Base-by-base conservation (phyloP, 1,140 invertebrate genomes). In the Bombus confusus region DNA sequence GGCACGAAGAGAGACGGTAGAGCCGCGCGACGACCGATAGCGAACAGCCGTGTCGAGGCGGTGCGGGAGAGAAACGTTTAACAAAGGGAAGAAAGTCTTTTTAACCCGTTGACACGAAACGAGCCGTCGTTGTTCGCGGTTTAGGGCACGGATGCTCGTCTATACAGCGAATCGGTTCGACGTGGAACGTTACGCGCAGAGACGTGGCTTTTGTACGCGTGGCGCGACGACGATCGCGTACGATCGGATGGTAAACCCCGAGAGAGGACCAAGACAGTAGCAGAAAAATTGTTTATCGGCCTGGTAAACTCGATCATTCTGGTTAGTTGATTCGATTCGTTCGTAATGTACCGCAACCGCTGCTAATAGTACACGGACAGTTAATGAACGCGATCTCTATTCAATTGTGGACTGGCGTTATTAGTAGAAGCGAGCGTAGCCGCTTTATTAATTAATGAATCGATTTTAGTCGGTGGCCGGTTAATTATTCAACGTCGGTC, bases 381-480 rank as follows among this genome's bases (percentile, higher is more conserved):
- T 86, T 89, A 89, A 89, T 88, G 88, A 89, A 89, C 87, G 87
- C 80, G 88, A 86, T 89, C 80, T 87, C 87, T 89, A 89, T 89
- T 89, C 88, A 88, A 89, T 89, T 88, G 88, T 89, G 88, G 88
- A 86, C 80, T 69, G 77, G 75, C 68, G 88, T 89, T 89, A 88
- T 89, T 89, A 89, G 87, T 88, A 88, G 68, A 82, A 80, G 88
- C 77, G 87, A 84, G 76, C 85, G 87, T 85, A 78, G 83, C 82
- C 88, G 88, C 88, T 89, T 89, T 90, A 90, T 90, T 89, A 90
- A 90, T 90, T 90, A 90, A 89, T 88, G 75, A 90, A 90, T 90
- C 85, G 88, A 90, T 89, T 90, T 89, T 80, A 75, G 85, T 87
- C 88, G 80, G 87, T 83, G 75, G 80, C 77, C 76, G 76, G 85